These are phyloP conservation scores for Phylloscopus whistleri DNA, from an alignment of 2,113 vertebrate species.

Conservation along the genomic window DNA sequence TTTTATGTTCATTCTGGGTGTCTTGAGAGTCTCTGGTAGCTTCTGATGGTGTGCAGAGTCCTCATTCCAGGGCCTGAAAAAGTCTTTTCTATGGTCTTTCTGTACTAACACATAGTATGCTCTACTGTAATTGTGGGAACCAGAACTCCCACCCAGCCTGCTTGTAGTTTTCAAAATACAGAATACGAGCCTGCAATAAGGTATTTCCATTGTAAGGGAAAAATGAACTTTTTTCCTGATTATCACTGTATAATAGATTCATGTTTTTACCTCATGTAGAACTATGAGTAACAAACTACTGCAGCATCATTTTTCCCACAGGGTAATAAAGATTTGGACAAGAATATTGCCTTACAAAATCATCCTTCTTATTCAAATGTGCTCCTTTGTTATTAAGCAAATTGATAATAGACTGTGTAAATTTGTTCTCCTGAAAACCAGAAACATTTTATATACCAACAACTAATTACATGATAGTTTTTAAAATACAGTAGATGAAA, in stretches of 20 bases:
- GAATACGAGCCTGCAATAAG: neutral
- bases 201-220: neutral
- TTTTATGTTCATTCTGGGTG: neutral
- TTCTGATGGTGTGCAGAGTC: neutral
- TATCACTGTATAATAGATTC: neutral
- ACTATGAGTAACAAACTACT: neutral
- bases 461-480: neutral
- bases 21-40: neutral
- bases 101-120: neutral
- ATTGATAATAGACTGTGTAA: neutral
- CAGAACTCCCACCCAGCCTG: neutral
- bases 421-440: neutral
- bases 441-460: neutral
- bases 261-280: neutral
- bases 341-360: neutral
- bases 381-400: neutral
- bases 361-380: neutral
- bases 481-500: neutral
- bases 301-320: neutral
- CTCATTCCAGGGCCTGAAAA: neutral
- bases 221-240: neutral
- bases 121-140: neutral
- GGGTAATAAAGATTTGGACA: neutral
- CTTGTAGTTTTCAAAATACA: neutral
- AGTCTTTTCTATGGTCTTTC: neutral